Evolutionary conservation across 2,797 vertebrate species (phyloP), one percentile per base, ranked within the genome.

Genomic region (Chaetophractus vellerosus): DNA sequence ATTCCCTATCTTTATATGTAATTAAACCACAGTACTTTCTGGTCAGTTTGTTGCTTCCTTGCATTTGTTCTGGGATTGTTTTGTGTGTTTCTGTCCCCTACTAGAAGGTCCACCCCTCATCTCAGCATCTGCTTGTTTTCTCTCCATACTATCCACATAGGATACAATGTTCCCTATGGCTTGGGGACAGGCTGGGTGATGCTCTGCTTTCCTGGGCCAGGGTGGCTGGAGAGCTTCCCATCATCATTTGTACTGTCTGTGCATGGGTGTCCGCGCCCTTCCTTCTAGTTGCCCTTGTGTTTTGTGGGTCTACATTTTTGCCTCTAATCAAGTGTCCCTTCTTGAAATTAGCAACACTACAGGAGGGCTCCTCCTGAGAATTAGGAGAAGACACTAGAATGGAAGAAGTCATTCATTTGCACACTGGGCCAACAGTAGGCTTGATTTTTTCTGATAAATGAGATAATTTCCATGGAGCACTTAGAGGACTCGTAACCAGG

Each of bases 251-350:
- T 21, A n/a, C 9, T 68, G 11, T 69, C 45, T 95, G 19, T 12
- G 19, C 24, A 18, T 18, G 61, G 24, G 8, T 36, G 14, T 24
- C 12, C 26, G 19, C 0, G 1, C 1, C 23, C 38, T 61, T 88
- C 38, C n/a, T 61, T 84, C 12, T 28, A 28, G 26, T 74, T 74
- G 45, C 38, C n/a, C 3, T 36, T 23, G 4, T 10, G 6, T 59
- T 48, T 48, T 38, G 16, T 85, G 57, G 26, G 33, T 90, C 23
- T 72, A n/a, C 59, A 45, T 55, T 79, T 90, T 91, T 94, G 26
- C 36, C 69, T 93, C 26, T 76, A 64, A 80, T 63, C 19, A 45
- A 59, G 11, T 55, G n/a, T 81, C 28, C 31, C 45, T 91, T 64
- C 24, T 76, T 92, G 64, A 61, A 63, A 81, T 38, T 36, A 55